phyloP scores from a whole-genome alignment of 2,797 vertebrate species.

The Liparis tanakae region DNA sequence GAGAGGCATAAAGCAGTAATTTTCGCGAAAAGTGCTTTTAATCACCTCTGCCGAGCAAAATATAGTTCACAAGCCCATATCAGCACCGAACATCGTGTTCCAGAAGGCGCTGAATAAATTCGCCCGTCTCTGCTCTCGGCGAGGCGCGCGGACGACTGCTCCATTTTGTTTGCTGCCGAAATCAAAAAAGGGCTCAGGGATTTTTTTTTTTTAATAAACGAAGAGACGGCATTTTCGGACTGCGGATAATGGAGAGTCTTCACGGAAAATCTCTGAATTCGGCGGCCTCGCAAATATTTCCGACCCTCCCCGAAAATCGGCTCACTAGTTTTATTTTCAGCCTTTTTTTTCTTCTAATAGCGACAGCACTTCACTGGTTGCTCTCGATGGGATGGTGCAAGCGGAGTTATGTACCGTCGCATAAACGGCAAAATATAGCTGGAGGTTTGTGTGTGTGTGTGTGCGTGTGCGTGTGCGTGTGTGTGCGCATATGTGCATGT shows the following conservation, averaged over 20 bases:
- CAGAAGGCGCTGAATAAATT: conserved; percentile 58
- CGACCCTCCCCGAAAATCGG: conserved; percentile 36
- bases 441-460: conserved; percentile 41
- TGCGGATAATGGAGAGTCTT: conserved; percentile 13
- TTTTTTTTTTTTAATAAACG: not conserved
- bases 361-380: conserved; percentile 65
- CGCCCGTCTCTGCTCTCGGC: conserved; percentile 12
- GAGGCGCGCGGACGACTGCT: conserved; percentile 17
- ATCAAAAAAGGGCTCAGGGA: conserved; percentile 26
- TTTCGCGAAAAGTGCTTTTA: conserved; percentile 66
- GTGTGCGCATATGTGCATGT: too few relatives aligned
- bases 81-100: conserved; percentile 52
- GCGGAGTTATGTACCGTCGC: conserved; percentile 46
- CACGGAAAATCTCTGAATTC: conserved; percentile 19
- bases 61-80: conserved; percentile 43
- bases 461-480: too few relatives aligned
- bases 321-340: conserved; percentile 36
- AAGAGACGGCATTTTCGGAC: not conserved
- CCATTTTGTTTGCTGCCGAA: conserved; percentile 32
- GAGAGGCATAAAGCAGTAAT: conserved; percentile 52
- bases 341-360: conserved; percentile 40
- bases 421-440: conserved; percentile 38
- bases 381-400: conserved; percentile 55
- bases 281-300: conserved; percentile 26
- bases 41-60: conserved; percentile 67